These are phyloP conservation scores for Apostichopus californicus DNA, from an alignment of 35 echinoderm and acorn worm species.

Conservation along the genomic window DNA sequence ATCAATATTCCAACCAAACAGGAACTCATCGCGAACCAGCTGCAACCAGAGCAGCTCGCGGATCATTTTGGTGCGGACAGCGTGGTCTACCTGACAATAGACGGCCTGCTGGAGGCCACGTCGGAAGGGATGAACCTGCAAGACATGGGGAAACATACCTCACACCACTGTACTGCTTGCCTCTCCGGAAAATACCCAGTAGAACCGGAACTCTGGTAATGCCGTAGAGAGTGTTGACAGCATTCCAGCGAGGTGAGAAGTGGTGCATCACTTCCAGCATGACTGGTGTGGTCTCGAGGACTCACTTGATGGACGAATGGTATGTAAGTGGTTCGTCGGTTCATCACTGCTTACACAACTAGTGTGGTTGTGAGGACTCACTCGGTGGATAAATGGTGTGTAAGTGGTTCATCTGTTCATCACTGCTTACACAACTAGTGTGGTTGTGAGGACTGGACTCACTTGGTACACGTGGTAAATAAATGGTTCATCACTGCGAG, in stretches of 20 bases:
- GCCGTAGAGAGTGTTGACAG: not conserved
- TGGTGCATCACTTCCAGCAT: too few species aligned
- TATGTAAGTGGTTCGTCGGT: too few species aligned
- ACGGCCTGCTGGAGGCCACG: slow-evolving; percentile 75
- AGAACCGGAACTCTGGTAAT: slow-evolving; percentile 76
- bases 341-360: too few species aligned
- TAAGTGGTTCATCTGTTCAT: too few species aligned
- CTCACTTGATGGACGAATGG: too few species aligned
- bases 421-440: too few species aligned
- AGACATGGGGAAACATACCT: slow-evolving; percentile 51
- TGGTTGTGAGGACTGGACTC: too few species aligned
- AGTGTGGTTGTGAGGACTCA: too few species aligned
- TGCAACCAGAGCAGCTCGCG: slow-evolving; percentile 66
- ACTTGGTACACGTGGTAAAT: too few species aligned
- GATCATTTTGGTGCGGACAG: slow-evolving; percentile 89
- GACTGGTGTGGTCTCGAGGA: too few species aligned
- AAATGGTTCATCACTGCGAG: too few species aligned
- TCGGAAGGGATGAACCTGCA: slow-evolving; percentile 78
- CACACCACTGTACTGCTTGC: slow-evolving; percentile 91
- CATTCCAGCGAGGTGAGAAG: not conserved
- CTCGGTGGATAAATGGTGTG: too few species aligned
- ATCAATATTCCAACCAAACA: slow-evolving; percentile 98
- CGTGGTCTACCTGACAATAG: slow-evolving; percentile 83
- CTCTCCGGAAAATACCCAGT: slow-evolving; percentile 91
- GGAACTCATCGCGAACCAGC: slow-evolving; percentile 87